Evolutionary conservation across 2,888 invertebrate species (phyloP).

Genomic region (Tetheella fluctuosa): DNA sequence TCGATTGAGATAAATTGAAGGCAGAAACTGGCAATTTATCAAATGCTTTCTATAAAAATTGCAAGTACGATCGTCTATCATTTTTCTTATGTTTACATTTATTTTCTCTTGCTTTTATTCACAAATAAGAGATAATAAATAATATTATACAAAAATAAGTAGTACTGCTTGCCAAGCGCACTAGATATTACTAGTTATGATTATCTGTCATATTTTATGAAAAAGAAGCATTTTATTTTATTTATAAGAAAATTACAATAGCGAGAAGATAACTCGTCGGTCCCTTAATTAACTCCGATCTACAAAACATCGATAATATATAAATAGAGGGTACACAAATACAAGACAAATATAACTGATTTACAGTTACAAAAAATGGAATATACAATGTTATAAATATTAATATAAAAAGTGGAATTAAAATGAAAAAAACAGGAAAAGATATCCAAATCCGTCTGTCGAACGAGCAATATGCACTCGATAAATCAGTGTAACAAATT

Average conservation of each 20-base stretch:
- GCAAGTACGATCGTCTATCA: no score
- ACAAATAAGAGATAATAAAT: no score
- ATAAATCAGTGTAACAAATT: constrained; percentile 13
- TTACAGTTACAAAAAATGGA: background rate
- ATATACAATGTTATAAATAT: constrained; percentile 16
- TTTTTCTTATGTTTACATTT: no score
- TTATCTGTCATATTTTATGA: background rate
- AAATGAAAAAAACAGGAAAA: background rate
- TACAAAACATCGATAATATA: background rate
- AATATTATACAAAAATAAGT: no score
- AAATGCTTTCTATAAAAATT: no score
- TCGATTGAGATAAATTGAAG: no score
- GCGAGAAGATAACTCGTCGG: background rate
- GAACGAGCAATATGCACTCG: constrained; percentile 6
- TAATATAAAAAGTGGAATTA: constrained; percentile 9
- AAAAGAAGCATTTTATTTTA: background rate
- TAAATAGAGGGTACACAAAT: constrained; percentile 5
- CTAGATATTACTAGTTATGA: no score
- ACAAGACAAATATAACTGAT: constrained; percentile 4
- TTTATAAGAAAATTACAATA: background rate
- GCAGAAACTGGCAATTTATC: no score
- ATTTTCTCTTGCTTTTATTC: no score
- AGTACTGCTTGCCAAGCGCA: no score
- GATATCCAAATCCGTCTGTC: background rate
- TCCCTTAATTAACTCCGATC: background rate